Percentiles rank a stretch among this genome's conserved stretches.
Evolutionary conservation across 2,797 vertebrate species (phyloP).

Genomic region (Hypotaenidia philippensis): DNA sequence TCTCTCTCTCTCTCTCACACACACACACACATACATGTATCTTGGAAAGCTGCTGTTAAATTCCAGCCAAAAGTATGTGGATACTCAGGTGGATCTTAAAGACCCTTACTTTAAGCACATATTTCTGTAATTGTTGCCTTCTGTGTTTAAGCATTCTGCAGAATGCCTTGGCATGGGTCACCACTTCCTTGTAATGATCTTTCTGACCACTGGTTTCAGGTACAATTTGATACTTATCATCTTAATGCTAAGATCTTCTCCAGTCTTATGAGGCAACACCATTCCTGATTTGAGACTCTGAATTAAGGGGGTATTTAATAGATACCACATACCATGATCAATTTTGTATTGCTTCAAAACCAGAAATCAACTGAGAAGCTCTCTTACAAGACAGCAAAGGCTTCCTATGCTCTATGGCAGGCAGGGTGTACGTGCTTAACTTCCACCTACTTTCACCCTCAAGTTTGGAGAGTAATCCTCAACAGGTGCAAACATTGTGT

Average conservation of each 20-base stretch:
- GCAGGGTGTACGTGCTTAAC: fast-evolving
- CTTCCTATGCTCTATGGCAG: not conserved
- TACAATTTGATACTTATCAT: not conserved
- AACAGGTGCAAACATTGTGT: not conserved
- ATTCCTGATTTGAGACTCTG: not conserved
- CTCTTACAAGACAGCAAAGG: not conserved
- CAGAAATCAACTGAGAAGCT: not conserved
- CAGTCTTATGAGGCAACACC: not conserved
- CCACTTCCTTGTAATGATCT: not conserved
- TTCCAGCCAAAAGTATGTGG: not conserved
- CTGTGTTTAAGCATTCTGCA: not conserved
- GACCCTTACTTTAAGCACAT: not conserved
- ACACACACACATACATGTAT: not conserved
- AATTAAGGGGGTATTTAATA: not conserved
- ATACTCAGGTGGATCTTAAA: not conserved
- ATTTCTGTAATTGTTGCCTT: not conserved
- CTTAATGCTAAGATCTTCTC: not conserved
- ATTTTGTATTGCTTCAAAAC: not conserved
- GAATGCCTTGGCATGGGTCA: not conserved
- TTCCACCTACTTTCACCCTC: not conserved
- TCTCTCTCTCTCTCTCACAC: fast-evolving
- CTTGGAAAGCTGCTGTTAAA: not conserved
- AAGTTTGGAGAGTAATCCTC: not conserved
- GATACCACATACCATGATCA: not conserved
- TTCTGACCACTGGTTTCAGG: not conserved